Conservation (phyloP, 2,797 vertebrate species). For the Ambastaia sidthimunki region DNA sequence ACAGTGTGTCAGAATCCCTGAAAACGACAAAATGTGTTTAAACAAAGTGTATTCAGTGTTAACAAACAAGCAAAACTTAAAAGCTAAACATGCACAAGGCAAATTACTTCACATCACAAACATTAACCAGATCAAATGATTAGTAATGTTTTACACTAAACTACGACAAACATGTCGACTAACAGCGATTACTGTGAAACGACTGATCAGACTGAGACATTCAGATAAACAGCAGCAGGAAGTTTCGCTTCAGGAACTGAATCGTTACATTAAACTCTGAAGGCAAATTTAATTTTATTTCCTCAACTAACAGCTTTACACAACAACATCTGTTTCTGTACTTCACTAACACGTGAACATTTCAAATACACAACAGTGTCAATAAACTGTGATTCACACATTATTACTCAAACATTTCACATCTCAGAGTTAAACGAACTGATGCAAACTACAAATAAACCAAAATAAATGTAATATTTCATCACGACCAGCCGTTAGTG, state of each 20-base stretch:
- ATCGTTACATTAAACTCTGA: neutral
- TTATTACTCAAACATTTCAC: too few species aligned
- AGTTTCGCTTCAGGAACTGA: neutral
- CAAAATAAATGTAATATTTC: neutral
- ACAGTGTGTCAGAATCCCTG: slow-evolving; percentile 67
- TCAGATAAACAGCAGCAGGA: neutral
- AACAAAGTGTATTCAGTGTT: neutral
- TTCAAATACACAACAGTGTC: too few species aligned
- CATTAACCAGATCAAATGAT: neutral
- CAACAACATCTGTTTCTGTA: too few species aligned
- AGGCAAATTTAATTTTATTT: too few species aligned
- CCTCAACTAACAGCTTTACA: too few species aligned
- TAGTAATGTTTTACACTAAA: neutral
- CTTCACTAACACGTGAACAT: too few species aligned
- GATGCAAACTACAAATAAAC: neutral
- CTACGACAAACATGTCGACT: neutral
- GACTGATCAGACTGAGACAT: slow-evolving; percentile 9
- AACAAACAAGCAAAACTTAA: neutral
- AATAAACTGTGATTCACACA: too few species aligned
- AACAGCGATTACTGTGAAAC: neutral
- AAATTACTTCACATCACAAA: neutral
- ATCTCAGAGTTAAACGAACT: too few species aligned
- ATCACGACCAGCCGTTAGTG: neutral
- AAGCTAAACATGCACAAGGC: neutral
- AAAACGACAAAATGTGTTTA: slow-evolving; percentile 59